Evolutionary conservation across 2,113 vertebrate species (phyloP).

Genomic region (Asarcornis scutulata): DNA sequence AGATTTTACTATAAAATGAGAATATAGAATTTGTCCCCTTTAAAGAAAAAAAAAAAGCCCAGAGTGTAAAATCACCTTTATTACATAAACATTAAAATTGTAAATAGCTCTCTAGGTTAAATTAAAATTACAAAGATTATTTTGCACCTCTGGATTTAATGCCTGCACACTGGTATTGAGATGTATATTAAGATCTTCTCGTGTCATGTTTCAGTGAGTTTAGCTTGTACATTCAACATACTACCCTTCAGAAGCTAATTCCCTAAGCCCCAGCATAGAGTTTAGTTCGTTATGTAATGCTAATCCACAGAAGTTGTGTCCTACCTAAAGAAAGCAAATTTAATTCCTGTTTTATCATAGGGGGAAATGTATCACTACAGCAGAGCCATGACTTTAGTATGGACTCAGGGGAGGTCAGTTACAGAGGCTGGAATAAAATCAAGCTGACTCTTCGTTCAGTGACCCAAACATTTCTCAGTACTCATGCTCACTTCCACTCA

Average conservation of each 20-base stretch:
- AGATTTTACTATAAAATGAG: neutral
- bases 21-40: neutral
- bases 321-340: neutral
- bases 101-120: neutral
- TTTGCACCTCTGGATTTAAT: neutral
- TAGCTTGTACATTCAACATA: neutral
- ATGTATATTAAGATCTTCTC: neutral
- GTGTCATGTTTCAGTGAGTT: neutral
- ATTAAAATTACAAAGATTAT: neutral
- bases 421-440: neutral
- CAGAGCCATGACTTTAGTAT: neutral
- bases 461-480: neutral
- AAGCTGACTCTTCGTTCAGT: neutral
- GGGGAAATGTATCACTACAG: neutral
- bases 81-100: neutral
- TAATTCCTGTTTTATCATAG: neutral
- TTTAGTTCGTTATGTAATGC: neutral
- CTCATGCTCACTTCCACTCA: neutral
- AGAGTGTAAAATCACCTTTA: neutral
- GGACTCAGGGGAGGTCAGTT: neutral
- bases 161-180: neutral
- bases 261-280: neutral
- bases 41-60: neutral
- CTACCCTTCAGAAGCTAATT: neutral
- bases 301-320: neutral